phyloP scores from a whole-genome alignment of 1,140 invertebrate genomes.

The Battus philenor region DNA sequence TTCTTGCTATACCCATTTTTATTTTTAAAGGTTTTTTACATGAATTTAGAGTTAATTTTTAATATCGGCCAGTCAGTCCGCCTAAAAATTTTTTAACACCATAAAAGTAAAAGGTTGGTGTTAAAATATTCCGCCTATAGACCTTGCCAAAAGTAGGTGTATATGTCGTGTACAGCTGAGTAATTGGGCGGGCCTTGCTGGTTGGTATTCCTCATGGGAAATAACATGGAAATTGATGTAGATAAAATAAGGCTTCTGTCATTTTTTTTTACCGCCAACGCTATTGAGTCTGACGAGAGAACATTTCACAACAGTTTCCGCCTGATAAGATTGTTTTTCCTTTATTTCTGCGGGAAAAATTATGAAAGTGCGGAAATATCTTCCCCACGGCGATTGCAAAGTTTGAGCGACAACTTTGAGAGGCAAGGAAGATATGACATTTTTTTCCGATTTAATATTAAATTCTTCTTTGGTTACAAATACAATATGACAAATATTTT shows the following conservation, averaged over 20 bases:
- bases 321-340: constrained; percentile 3
- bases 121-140: neutral
- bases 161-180: constrained; percentile 4
- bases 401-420: no score
- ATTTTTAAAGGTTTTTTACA: no score
- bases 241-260: constrained; percentile 10
- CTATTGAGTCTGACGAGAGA: constrained; percentile 9
- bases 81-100: no score
- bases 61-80: no score
- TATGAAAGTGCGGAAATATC: neutral
- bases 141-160: neutral
- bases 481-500: no score
- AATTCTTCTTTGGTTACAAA: no score
- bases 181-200: constrained; percentile 9
- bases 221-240: constrained; percentile 15
- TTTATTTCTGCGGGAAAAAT: constrained; percentile 1
- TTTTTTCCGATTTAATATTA: no score
- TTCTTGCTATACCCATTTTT: no score
- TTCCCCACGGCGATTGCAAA: neutral
- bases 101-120: no score
- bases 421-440: no score
- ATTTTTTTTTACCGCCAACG: constrained; percentile 1
- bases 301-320: constrained; percentile 1
- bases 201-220: constrained; percentile 12
- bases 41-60: no score